A percentile compares a stretch with the other conserved stretches of the same genome.
Conservation (phyloP, 2,113 vertebrate species). For the Vulpes lagopus region DNA sequence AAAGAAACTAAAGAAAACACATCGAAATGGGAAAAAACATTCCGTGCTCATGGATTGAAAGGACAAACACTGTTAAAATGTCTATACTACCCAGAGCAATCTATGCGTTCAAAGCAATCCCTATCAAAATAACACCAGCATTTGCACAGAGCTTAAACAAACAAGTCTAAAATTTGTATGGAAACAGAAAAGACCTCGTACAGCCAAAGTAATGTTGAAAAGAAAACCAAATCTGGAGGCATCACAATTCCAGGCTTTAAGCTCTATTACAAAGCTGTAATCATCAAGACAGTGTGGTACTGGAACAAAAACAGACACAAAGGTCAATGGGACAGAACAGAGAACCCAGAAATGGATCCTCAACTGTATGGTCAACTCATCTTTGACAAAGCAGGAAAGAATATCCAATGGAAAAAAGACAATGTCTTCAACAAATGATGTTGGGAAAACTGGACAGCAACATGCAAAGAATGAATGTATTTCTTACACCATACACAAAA, state of each 20-base stretch:
- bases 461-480: neutral
- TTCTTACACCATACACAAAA: neutral
- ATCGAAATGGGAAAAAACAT: neutral
- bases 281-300: neutral
- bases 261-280: neutral
- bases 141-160: neutral
- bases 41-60: neutral
- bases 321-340: neutral
- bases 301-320: neutral
- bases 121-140: neutral
- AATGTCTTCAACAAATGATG: neutral
- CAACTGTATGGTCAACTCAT: neutral
- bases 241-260: neutral
- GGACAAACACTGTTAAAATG: neutral
- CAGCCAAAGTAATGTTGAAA: neutral
- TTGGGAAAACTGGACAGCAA: neutral
- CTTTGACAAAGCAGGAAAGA: neutral
- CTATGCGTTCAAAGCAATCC: neutral
- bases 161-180: neutral
- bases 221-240: neutral
- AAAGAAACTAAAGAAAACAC: neutral
- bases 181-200: neutral
- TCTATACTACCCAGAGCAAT: neutral
- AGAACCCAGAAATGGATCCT: neutral
- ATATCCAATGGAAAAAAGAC: neutral